Percentiles rank a stretch among this genome's conserved stretches.
Conservation (phyloP, 1,140 invertebrate genomes). For the Medauroidea extradentata region DNA sequence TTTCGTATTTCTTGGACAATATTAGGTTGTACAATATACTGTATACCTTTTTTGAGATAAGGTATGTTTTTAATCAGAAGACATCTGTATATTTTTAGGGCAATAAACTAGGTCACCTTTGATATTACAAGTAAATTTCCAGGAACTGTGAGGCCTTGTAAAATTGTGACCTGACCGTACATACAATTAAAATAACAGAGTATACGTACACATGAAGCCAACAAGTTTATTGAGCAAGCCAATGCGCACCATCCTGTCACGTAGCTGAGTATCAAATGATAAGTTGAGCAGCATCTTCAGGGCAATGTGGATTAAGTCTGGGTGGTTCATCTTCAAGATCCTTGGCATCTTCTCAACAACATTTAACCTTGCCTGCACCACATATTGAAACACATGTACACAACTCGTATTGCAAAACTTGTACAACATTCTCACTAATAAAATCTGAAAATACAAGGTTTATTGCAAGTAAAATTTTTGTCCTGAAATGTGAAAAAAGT, state of each 20-base stretch:
- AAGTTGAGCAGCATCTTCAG: conserved; percentile 91
- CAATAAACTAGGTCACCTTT: no score
- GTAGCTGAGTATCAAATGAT: conserved; percentile 87
- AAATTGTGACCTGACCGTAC: conserved; percentile 6
- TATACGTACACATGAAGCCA: conserved; percentile 71
- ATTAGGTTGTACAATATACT: no score
- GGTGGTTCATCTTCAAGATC: conserved; percentile 64
- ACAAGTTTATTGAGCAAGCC: conserved; percentile 88
- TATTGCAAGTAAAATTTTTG: not conserved
- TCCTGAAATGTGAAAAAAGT: conserved; percentile 6
- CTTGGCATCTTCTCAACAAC: conserved; percentile 71
- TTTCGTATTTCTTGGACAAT: no score
- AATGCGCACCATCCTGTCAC: conserved; percentile 84
- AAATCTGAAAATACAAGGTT: conserved; percentile 11
- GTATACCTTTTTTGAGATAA: no score
- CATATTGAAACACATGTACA: no score
- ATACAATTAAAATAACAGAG: not conserved
- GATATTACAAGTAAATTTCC: no score
- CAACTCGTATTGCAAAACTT: no score
- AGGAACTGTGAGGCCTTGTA: no score
- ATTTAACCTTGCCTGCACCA: conserved; percentile 54
- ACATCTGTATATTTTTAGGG: no score
- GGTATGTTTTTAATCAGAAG: no score
- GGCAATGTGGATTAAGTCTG: conserved; percentile 82
- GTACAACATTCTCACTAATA: no score